Conservation (phyloP, 2,113 vertebrate genomes). For the Taxidea taxus region DNA sequence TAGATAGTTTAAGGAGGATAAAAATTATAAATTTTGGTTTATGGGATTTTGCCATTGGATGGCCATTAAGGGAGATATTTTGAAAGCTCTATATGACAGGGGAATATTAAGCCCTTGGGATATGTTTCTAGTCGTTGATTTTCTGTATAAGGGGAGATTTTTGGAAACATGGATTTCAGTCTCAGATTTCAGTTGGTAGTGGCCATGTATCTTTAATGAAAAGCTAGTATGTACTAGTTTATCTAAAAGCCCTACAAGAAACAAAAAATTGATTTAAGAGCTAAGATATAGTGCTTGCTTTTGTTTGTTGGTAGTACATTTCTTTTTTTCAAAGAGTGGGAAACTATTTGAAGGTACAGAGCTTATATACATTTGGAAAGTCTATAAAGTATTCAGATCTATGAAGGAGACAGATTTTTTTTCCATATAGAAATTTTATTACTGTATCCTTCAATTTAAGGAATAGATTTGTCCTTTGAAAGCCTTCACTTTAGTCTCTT, state of each 20-base stretch:
- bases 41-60: not conserved
- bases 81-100: not conserved
- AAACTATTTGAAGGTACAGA: not conserved
- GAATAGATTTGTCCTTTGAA: slow-evolving; percentile 24
- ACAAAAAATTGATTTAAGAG: not conserved
- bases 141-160: not conserved
- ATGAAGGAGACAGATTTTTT: slow-evolving; percentile 18
- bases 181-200: not conserved
- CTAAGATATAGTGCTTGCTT: not conserved
- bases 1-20: not conserved
- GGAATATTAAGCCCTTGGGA: not conserved
- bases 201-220: not conserved
- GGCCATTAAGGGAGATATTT: not conserved
- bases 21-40: not conserved
- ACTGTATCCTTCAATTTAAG: slow-evolving; percentile 25
- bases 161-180: not conserved
- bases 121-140: not conserved
- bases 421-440: slow-evolving; percentile 30
- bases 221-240: not conserved
- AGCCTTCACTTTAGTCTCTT: slow-evolving; percentile 42
- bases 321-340: not conserved
- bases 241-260: slow-evolving; percentile 1
- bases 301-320: not conserved
- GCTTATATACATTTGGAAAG: not conserved
- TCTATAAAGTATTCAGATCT: slow-evolving; percentile 43